A percentile compares a stretch with the other conserved stretches of the same genome.
These are phyloP conservation scores for Nothocercus julius DNA, from an alignment of 2,113 vertebrate genomes.

Conservation along the genomic window DNA sequence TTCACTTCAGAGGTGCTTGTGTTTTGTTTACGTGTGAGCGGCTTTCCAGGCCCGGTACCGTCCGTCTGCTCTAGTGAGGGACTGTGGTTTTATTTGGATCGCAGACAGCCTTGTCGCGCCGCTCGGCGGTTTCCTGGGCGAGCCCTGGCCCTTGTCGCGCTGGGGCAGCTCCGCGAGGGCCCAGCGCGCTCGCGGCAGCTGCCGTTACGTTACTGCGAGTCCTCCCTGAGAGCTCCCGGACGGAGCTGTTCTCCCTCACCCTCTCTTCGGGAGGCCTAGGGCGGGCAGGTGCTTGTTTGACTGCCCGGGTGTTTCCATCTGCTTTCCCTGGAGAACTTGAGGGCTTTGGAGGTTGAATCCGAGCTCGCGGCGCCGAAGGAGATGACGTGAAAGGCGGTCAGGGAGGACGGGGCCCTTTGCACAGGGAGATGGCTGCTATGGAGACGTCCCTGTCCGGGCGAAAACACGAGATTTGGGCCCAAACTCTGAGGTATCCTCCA, in stretches of 20 bases:
- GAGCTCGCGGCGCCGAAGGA: neutral
- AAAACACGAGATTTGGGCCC: neutral
- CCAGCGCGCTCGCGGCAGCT: neutral
- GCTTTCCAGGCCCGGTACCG: neutral
- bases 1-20: neutral
- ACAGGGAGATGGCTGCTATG: neutral
- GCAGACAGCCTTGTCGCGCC: neutral
- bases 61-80: neutral
- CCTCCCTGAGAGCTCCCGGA: rapidly evolving
- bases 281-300: neutral
- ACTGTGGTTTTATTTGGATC: neutral
- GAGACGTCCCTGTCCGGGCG: neutral
- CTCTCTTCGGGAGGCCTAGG: neutral
- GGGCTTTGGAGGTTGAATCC: neutral
- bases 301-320: neutral
- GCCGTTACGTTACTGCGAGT: neutral
- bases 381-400: neutral
- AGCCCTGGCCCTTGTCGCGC: neutral
- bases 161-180: neutral
- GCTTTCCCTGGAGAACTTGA: neutral
- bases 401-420: neutral
- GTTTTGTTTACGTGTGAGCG: neutral
- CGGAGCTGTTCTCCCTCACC: neutral
- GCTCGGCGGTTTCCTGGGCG: neutral
- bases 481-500: neutral